phyloP scores from a whole-genome alignment of 2,113 vertebrate genomes.

The Barnardius zonarius region DNA sequence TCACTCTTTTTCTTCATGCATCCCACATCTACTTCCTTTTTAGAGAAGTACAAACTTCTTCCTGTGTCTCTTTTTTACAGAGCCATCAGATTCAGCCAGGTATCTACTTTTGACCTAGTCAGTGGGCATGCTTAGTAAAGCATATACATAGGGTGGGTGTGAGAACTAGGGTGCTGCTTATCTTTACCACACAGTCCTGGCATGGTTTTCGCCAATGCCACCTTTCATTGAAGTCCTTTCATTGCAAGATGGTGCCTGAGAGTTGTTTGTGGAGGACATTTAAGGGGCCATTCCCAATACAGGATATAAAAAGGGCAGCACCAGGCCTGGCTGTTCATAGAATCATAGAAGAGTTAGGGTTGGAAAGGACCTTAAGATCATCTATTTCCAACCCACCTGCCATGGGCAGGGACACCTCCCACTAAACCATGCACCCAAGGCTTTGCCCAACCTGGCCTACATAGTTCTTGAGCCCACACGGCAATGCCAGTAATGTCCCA shows the following conservation, averaged over 20 bases:
- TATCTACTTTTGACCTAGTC: not conserved
- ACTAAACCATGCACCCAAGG: no score
- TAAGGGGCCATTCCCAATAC: not conserved
- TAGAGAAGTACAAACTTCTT: not conserved
- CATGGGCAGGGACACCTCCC: no score
- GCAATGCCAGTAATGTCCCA: not conserved
- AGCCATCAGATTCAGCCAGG: not conserved
- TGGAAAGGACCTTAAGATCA: no score
- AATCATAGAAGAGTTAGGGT: no score
- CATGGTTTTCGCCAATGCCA: not conserved
- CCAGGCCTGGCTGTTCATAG: not conserved
- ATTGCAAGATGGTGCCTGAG: not conserved
- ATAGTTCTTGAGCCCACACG: fast-evolving
- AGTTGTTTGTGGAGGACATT: not conserved
- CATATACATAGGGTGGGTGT: no score
- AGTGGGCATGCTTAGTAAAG: not conserved
- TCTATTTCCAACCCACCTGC: no score
- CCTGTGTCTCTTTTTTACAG: not conserved
- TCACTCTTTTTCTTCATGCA: not conserved
- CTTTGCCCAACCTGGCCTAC: not conserved
- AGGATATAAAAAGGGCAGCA: not conserved
- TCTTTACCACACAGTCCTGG: not conserved
- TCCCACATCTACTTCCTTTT: not conserved
- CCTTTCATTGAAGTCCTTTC: not conserved
- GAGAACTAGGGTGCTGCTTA: not conserved